Evolutionary conservation across 2,797 vertebrate species (phyloP).

Genomic region (Falco columbarius): DNA sequence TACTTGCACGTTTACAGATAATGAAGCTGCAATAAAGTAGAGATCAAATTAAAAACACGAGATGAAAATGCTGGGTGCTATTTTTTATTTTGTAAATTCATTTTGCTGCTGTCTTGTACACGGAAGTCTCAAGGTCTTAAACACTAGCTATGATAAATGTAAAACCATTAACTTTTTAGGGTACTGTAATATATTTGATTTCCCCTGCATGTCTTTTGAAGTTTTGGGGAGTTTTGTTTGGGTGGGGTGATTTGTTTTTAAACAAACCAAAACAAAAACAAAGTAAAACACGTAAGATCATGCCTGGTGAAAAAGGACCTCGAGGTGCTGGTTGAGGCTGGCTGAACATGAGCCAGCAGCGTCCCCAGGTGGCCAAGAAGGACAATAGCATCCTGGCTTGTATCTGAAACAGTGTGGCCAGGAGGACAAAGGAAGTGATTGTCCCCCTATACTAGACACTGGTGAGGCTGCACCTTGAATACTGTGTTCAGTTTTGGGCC

Average conservation of each 20-base stretch:
- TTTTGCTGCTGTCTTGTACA: neutral
- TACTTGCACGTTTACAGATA: neutral
- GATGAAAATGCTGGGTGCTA: neutral
- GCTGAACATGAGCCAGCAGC: too few relatives aligned
- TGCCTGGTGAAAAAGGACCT: too few relatives aligned
- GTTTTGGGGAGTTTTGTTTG: too few relatives aligned
- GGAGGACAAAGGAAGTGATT: too few relatives aligned
- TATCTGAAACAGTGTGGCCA: too few relatives aligned
- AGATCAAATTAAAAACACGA: neutral
- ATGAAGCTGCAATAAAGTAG: neutral
- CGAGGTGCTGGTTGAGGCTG: too few relatives aligned
- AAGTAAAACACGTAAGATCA: neutral
- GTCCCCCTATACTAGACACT: too few relatives aligned
- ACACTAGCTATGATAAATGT: neutral
- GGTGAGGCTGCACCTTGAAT: too few relatives aligned
- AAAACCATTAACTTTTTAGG: neutral
- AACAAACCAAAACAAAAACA: neutral
- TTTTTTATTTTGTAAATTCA: neutral
- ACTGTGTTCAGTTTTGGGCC: too few relatives aligned
- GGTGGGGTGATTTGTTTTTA: neutral
- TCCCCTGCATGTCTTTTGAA: neutral
- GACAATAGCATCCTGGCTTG: too few relatives aligned
- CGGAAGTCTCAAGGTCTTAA: neutral
- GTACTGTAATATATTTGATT: neutral
- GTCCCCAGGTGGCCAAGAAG: too few relatives aligned